Percentiles rank a stretch among this genome's conserved stretches.
These are phyloP conservation scores for Pristionchus entomophagus DNA, from an alignment of 2,888 invertebrate genomes.

Conservation along the genomic window DNA sequence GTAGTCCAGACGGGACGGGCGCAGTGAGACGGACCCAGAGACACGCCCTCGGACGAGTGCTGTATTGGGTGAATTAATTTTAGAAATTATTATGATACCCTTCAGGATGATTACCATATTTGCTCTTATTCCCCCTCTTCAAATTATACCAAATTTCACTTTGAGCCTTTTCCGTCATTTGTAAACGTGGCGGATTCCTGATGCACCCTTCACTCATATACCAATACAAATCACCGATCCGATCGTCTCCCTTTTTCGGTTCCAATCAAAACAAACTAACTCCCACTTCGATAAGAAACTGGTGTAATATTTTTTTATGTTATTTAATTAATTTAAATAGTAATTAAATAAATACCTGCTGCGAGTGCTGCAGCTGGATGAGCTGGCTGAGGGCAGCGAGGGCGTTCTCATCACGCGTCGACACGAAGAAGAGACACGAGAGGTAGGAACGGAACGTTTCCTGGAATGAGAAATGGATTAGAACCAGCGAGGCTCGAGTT, in stretches of 20 bases:
- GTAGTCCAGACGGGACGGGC: constrained; percentile 77
- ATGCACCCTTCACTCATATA: too few relatives aligned
- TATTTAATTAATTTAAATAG: background rate
- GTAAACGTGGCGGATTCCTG: too few relatives aligned
- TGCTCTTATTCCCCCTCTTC: too few relatives aligned
- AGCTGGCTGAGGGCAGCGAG: constrained; percentile 87
- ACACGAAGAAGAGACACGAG: constrained; percentile 80
- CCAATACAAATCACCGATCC: too few relatives aligned
- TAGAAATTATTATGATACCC: too few relatives aligned
- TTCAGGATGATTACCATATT: too few relatives aligned
- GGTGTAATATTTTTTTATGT: too few relatives aligned
- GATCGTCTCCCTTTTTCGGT: background rate
- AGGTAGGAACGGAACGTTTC: constrained; percentile 86
- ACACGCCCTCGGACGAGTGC: constrained; percentile 60
- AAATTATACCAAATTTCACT: too few relatives aligned
- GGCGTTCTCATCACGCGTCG: constrained; percentile 81
- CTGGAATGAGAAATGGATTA: constrained; percentile 80
- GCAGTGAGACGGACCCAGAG: constrained; percentile 66
- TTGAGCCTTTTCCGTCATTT: too few relatives aligned
- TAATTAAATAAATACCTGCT: constrained; percentile 78
- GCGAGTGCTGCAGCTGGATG: constrained; percentile 85
- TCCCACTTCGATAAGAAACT: background rate
- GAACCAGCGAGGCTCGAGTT: background rate
- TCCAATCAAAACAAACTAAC: background rate
- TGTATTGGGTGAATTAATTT: constrained; percentile 50